Percentiles rank a stretch among this genome's conserved stretches.
phyloP scores from a whole-genome alignment of 1,140 invertebrate genomes.

The Drosophila carrolli region DNA sequence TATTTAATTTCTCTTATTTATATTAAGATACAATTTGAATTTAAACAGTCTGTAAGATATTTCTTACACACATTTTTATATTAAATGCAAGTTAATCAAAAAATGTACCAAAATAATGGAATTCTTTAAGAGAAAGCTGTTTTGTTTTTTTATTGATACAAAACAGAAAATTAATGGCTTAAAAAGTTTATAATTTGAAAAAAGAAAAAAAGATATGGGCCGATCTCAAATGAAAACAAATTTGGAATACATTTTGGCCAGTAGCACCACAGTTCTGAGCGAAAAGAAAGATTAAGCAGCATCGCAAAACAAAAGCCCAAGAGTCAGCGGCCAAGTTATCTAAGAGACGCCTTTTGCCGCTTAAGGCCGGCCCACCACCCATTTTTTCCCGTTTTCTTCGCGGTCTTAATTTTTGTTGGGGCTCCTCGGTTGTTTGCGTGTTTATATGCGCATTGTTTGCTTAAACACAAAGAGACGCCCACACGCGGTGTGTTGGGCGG shows the following conservation, averaged over 20 bases:
- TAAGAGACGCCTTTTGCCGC: conserved; percentile 24
- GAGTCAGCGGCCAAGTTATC: conserved; percentile 37
- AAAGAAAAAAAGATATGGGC: no score
- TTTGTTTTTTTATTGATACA: no score
- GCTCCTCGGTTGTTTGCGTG: conserved; percentile 35
- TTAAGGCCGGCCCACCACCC: neutral
- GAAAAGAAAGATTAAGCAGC: conserved; percentile 13
- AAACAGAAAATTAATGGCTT: no score
- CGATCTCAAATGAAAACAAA: no score
- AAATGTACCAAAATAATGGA: no score
- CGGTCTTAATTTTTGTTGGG: conserved; percentile 9
- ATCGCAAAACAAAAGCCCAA: conserved; percentile 23
- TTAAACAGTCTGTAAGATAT: no score
- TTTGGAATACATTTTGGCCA: no score
- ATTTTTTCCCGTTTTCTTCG: neutral
- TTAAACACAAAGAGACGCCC: conserved; percentile 64
- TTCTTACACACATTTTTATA: no score
- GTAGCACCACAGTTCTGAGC: conserved; percentile 6
- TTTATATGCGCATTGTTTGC: conserved; percentile 54
- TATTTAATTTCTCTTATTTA: neutral
- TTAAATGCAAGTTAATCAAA: no score
- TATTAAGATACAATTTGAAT: no score
- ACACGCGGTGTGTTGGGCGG: conserved; percentile 27
- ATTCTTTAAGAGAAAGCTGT: no score
- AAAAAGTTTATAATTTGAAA: no score